Base-by-base conservation (phyloP, 2,888 invertebrate genomes). In the Eupithecia inturbata region DNA sequence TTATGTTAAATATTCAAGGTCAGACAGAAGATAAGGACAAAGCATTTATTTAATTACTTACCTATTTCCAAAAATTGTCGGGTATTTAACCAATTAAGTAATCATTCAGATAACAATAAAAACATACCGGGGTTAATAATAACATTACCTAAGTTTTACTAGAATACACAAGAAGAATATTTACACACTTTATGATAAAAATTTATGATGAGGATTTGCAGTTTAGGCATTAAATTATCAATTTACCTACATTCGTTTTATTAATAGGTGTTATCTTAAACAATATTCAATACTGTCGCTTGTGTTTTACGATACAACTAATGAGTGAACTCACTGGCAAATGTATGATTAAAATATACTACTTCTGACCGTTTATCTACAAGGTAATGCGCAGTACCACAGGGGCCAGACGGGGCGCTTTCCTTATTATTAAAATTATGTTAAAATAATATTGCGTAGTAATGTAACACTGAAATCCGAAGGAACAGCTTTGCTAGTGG, bases 281-380 rank as follows among this genome's bases (percentile, higher is more conserved):
- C 66, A 64, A 22, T 39, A 66, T 66, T 66, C 6, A 66, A 66
- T 66, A 66, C 6, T 41, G 39, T 66, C 66, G 39, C 26, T 41
- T 22, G 68, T 75, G 73, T 3, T 22, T 12, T 12, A 57, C 67
- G 71, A 66, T 71, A 77, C 72, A 71, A 77, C 74, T 73, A 78
- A 76, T 76, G 71, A 79, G 76, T 77, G 69, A 76, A 75, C 12
- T 75, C 75, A 77, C 75, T 78, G 57, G 77, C 70, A 72, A 77
- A 73, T 72, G 63, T 71, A 70, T 75, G 79, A 82, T 80, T 79
- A 73, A 75, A 78, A 78, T 67, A 73, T 74, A 81, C 83, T 87
- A 87, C 87, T 86, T 88, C 87, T 91, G 91, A 89, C 89, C 90
- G 89, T 88, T 92, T 93, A 93, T 93, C 92, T 84, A 39, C 60